Evolutionary conservation across 2,888 invertebrate genomes (phyloP).

Genomic region (Ophioninae sp.): DNA sequence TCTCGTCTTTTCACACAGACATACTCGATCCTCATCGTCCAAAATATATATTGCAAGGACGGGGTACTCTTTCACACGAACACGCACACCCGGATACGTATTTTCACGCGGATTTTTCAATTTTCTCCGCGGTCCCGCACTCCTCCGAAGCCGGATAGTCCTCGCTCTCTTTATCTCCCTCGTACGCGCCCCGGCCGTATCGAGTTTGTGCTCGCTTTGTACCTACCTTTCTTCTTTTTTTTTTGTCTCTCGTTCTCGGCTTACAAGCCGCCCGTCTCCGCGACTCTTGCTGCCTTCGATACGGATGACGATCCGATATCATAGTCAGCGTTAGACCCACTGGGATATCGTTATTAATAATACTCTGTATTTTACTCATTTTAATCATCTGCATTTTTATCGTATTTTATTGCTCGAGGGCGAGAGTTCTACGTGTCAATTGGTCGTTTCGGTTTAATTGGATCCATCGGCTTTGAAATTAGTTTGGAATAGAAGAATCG

Average conservation of each 20-base stretch:
- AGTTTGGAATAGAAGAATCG: no score
- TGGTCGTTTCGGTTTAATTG: no score
- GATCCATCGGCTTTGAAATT: no score
- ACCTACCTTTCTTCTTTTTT: slow-evolving; percentile 40
- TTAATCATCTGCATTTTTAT: no score
- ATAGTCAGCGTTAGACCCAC: not conserved
- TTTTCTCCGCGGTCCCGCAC: slow-evolving; percentile 70
- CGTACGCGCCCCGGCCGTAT: slow-evolving; percentile 29
- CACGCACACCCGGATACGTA: slow-evolving; percentile 59
- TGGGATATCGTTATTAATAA: not conserved
- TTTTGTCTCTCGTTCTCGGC: slow-evolving; percentile 21
- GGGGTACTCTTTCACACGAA: slow-evolving; percentile 50
- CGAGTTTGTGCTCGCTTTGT: slow-evolving; percentile 31
- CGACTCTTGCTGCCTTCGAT: slow-evolving; percentile 3
- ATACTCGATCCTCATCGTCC: slow-evolving; percentile 46
- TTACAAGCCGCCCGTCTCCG: slow-evolving; percentile 18
- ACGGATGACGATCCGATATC: not conserved
- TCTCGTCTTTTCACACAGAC: slow-evolving; percentile 59
- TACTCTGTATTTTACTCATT: not conserved
- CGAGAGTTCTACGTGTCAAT: no score
- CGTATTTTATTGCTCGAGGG: no score
- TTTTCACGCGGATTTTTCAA: slow-evolving; percentile 76
- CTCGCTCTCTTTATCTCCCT: slow-evolving; percentile 17
- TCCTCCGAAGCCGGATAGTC: slow-evolving; percentile 48
- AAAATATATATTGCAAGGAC: slow-evolving; percentile 55